Percentiles rank a stretch among this genome's conserved stretches.
phyloP scores from a whole-genome alignment of 1,140 invertebrate genomes.

The Limonius californicus region DNA sequence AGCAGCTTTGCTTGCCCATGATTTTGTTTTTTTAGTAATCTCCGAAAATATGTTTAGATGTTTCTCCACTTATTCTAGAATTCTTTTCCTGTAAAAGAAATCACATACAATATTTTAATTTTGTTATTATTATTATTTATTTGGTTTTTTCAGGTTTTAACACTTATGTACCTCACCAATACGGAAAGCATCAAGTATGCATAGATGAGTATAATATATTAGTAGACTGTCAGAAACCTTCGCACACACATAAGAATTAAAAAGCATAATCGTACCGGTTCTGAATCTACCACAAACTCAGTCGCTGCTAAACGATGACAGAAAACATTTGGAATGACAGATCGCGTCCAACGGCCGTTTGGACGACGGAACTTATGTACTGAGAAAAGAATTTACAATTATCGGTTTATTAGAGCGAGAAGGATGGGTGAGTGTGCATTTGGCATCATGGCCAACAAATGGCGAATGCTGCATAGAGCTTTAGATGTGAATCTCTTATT shows the following conservation, averaged over 20 bases:
- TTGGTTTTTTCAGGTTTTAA: no score
- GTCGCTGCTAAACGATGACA: not conserved
- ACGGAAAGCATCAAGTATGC: no score
- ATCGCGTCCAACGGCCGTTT: conserved; percentile 44
- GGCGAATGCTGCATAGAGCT: not conserved
- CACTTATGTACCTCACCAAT: no score
- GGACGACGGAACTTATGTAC: no score
- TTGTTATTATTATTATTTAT: no score
- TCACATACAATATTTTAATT: no score
- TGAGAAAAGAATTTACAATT: not conserved
- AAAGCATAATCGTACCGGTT: conserved; percentile 37
- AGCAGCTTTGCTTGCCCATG: not conserved
- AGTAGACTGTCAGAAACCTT: no score
- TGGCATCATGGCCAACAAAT: conserved; percentile 1
- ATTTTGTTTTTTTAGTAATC: not conserved
- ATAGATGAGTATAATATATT: no score
- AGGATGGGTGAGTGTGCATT: not conserved
- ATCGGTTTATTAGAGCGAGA: not conserved
- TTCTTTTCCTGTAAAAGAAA: not conserved
- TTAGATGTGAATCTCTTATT: not conserved
- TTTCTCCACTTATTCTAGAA: not conserved
- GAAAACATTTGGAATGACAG: conserved; percentile 43
- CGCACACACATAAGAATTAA: conserved; percentile 42
- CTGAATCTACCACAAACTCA: not conserved
- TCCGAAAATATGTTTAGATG: not conserved